Conservation (phyloP, 2,888 invertebrate species). For the Sarcophaga variegata region DNA sequence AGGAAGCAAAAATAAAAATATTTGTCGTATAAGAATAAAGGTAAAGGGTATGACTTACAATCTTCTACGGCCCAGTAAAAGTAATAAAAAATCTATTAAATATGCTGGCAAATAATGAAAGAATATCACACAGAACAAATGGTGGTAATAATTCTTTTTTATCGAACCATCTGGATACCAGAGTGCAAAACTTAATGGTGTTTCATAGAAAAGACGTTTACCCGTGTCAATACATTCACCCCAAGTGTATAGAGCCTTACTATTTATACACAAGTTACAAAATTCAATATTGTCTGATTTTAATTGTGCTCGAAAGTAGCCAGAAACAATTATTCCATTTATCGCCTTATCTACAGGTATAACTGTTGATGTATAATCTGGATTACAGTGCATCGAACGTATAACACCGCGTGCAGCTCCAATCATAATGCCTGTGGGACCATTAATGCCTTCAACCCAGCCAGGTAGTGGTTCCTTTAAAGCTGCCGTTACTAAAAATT, state of each 20-base stretch:
- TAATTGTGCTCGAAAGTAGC: slow-evolving; percentile 85
- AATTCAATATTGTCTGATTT: slow-evolving; percentile 77
- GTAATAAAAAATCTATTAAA: slow-evolving; percentile 87
- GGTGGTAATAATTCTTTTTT: slow-evolving; percentile 86
- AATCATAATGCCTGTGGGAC: slow-evolving; percentile 92
- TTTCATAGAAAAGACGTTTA: slow-evolving; percentile 84
- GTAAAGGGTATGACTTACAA: slow-evolving; percentile 85
- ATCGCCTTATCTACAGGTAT: slow-evolving; percentile 90
- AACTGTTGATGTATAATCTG: slow-evolving; percentile 85
- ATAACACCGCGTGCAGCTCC: slow-evolving; percentile 92
- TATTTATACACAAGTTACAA: slow-evolving; percentile 89
- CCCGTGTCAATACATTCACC: slow-evolving; percentile 89
- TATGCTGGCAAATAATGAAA: slow-evolving; percentile 91
- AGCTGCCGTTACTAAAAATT: slow-evolving; percentile 87
- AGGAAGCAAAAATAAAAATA: slow-evolving; percentile 17
- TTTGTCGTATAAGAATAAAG: background rate
- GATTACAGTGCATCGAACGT: slow-evolving; percentile 90
- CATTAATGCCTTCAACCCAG: slow-evolving; percentile 96
- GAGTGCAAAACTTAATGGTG: slow-evolving; percentile 89
- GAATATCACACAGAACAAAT: slow-evolving; percentile 86
- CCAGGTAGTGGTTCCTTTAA: slow-evolving; percentile 90
- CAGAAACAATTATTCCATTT: slow-evolving; percentile 89
- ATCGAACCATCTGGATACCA: slow-evolving; percentile 91
- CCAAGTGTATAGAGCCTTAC: slow-evolving; percentile 92
- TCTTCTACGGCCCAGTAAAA: slow-evolving; percentile 87